These are phyloP conservation scores for Myotis pilosus DNA, from an alignment of 2,797 vertebrate species.

Conservation along the genomic window DNA sequence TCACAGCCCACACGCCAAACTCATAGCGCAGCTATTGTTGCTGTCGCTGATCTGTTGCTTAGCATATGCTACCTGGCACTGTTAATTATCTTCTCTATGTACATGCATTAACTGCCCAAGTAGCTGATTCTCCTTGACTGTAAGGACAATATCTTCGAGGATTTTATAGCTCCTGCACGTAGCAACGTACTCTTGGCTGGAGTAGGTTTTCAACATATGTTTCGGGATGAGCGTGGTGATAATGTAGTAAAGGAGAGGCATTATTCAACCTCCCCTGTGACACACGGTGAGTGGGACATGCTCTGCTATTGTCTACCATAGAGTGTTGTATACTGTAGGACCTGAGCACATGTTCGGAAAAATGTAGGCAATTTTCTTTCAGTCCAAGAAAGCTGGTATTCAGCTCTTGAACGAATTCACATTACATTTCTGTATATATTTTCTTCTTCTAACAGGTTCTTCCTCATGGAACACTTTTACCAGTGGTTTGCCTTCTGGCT, in stretches of 20 bases:
- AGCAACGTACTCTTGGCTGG: neutral
- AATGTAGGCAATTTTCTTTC: neutral
- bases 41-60: neutral
- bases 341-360: neutral
- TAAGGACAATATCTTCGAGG: neutral
- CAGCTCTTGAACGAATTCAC: neutral
- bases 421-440: neutral
- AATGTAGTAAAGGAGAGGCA: neutral
- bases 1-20: neutral
- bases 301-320: neutral
- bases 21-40: constrained; percentile 2
- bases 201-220: neutral
- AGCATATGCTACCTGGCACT: constrained; percentile 4
- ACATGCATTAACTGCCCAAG: constrained; percentile 1
- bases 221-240: neutral
- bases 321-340: neutral
- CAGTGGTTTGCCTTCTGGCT: neutral
- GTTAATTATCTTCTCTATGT: constrained; percentile 48
- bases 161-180: neutral
- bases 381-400: neutral
- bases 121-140: constrained; percentile 34
- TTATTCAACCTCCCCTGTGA: neutral
- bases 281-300: neutral
- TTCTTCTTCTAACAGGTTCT: neutral
- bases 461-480: neutral